Base-by-base conservation (phyloP, 30 jellyfish, hydroid and myxozoan genomes). In the Hydractinia symbiolongicarpus region DNA sequence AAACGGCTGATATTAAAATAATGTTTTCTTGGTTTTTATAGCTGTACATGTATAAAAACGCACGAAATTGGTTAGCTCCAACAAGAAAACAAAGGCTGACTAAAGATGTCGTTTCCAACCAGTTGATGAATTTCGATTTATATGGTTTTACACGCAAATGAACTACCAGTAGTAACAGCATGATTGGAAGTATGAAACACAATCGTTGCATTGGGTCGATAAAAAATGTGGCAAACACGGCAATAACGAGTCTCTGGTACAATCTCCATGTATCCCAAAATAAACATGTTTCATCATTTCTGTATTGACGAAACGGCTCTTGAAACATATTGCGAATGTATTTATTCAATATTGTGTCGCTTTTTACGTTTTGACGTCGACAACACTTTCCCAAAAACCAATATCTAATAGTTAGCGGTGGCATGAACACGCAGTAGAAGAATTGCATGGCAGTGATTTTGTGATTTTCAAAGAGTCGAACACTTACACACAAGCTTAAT, bases 261-360 rank as follows among this genome's bases (percentile, higher is more conserved):
- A 64, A 64, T 64, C 74, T 44, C 74, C 74, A 64, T n/a, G n/a
- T n/a, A 50, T 64, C 74, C 74, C 74, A 64, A 44, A 64, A 64
- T n/a, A 64, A 44, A 13, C 19, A 64, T 51, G 52, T n/a, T 6
- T 64, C 74, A 6, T 7, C 52, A 64, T 64, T 1, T 64, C 40
- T 64, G 74, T 64, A 13, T 13, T 64, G 9, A n/a, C 74, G 74
- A 64, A 6, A 64, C 17, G 74, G 74, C 19, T 64, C 74, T 51
- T 64, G 52, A 13, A 64, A 64, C 40, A 64, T 6, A 6, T 44
- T 6, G 40, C 19, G 74, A n/a, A 64, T 64, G 19, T 64, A 9
- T 13, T 64, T 64, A n/a, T 13, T 7, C 1, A 51, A 44, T 4
- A 6, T 6, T 64, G 74, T n/a, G 9, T 64, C 17, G 74, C 52